Base-by-base conservation (phyloP, 2,113 vertebrate species). In the Chionis minor region DNA sequence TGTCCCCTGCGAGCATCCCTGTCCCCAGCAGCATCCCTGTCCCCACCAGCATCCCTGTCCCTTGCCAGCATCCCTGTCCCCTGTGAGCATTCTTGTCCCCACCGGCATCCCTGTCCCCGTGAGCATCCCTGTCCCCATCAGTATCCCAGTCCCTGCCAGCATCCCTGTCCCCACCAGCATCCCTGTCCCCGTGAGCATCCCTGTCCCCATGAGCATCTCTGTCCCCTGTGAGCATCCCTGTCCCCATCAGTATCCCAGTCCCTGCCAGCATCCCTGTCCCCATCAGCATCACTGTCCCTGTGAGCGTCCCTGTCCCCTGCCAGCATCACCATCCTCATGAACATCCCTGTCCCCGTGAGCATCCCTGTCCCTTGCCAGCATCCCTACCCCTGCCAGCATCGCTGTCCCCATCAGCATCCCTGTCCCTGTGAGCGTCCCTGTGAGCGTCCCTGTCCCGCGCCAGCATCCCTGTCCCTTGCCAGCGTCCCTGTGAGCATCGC, bases 51-150 rank as follows among this genome's bases (percentile, higher is more conserved):
- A 35, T 51, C 21, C 2, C 28, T 8, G 17, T 38, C 52, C 27
- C 8, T 16, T 26, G 24, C 7, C 7, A 54, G 28, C 28, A 11
- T 55, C 54, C 54, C 54, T 55, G 28, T 55, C 28, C 54, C 54
- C 16, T 9, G 3, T 3, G 5, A 30, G 20, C 14, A 27, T 66
- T 9, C 8, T 17, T 12, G 6, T 98, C 78, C 99, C 98, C 82
- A 4, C 16, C 20, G 59, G 23, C 4, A 23, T 30, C n/a, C 6
- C 21, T 4, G 8, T 38, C 20, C 58, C 38, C 7, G 4, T 6
- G 3, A 51, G 51, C 24, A 30, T 30, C 52, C 52, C 26, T 54
- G 52, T 28, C 52, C 27, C 54, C 27, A 9, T 4, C 8, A 63
- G 38, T 12, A 9, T 42, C 62, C 38, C 20, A n/a, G 56, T 58